These are phyloP conservation scores for Xestobium rufovillosum DNA, from an alignment of 2,888 invertebrate genomes.

Conservation along the genomic window DNA sequence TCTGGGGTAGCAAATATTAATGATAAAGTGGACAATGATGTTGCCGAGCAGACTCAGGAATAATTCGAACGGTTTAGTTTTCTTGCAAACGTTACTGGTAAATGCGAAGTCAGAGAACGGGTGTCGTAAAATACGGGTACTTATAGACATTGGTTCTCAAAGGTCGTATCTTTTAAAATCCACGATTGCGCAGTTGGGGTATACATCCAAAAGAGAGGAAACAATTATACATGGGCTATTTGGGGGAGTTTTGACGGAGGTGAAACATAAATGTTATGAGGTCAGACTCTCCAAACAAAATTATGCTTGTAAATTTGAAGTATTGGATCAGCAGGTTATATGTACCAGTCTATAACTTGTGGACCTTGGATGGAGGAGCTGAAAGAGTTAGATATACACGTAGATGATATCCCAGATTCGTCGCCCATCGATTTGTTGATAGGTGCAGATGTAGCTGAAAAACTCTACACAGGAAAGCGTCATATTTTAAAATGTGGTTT, in stretches of 20 bases:
- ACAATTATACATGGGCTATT: background rate
- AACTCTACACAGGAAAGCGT: slow-evolving; percentile 17
- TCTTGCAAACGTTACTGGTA: slow-evolving; percentile 3
- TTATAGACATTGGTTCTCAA: slow-evolving; percentile 1
- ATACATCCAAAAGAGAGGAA: background rate
- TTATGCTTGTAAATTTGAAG: too few species aligned
- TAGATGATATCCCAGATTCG: slow-evolving; percentile 1
- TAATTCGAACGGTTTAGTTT: background rate
- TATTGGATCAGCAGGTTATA: slow-evolving; percentile 6
- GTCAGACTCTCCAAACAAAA: too few species aligned
- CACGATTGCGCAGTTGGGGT: background rate
- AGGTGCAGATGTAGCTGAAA: slow-evolving; percentile 18
- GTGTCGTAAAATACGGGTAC: background rate
- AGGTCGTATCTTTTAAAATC: slow-evolving; percentile 1
- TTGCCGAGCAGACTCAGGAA: too few species aligned
- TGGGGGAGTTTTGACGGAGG: background rate
- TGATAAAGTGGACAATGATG: too few species aligned
- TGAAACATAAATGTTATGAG: background rate
- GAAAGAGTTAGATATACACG: background rate
- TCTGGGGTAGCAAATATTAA: too few species aligned
- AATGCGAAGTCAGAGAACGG: background rate
- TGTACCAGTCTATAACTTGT: background rate
- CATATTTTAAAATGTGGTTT: slow-evolving; percentile 13
- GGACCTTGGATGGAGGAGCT: slow-evolving; percentile 9
- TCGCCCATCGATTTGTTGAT: slow-evolving; percentile 17